phyloP scores from a whole-genome alignment of 2,113 vertebrate species.

The Edolisoma coerulescens region DNA sequence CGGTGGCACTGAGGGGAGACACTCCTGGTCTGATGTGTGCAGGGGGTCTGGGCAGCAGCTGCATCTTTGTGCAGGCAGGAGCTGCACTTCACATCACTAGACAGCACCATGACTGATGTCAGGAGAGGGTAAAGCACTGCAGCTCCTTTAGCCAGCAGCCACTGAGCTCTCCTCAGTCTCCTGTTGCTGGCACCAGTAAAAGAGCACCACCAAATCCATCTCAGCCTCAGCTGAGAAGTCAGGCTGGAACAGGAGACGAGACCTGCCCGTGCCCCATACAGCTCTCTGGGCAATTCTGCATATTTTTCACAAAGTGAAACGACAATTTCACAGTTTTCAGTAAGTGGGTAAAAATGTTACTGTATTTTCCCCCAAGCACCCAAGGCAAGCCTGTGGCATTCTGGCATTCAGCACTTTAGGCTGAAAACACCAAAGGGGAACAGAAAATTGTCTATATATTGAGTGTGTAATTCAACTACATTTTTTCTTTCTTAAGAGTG shows the following conservation, averaged over 20 bases:
- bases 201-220: not conserved
- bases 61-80: not conserved
- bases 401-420: not conserved
- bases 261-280: not conserved
- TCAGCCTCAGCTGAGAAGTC: not conserved
- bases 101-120: fast-evolving
- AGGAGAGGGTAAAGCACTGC: not conserved
- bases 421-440: not conserved
- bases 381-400: not conserved
- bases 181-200: not conserved
- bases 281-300: not conserved
- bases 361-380: not conserved
- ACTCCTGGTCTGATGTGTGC: fast-evolving
- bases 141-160: not conserved
- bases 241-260: not conserved
- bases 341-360: not conserved
- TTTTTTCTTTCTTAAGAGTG: not conserved
- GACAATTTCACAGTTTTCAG: not conserved
- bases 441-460: not conserved
- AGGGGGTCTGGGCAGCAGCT: not conserved
- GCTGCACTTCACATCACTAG: not conserved
- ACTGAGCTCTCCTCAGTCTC: not conserved
- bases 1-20: not conserved
- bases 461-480: not conserved
- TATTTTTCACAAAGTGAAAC: not conserved